These are phyloP conservation scores for Zaprionus obscuricornis DNA, from an alignment of 2,888 invertebrate species.

Conservation along the genomic window DNA sequence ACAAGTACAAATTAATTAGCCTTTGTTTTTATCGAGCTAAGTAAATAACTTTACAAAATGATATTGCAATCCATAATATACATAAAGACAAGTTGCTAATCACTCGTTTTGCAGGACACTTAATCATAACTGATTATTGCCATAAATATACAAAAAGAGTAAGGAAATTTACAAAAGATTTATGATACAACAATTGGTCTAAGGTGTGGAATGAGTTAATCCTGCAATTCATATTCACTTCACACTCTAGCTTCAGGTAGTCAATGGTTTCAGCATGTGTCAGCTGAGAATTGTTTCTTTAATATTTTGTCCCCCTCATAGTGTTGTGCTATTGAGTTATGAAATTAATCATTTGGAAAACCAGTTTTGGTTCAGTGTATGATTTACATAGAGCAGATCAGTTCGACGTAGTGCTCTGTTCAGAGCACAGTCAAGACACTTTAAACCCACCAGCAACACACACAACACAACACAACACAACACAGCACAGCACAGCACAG, in stretches of 20 bases:
- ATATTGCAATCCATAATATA: constrained; percentile 18
- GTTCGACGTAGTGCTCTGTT: too few relatives aligned
- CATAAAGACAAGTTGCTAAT: constrained; percentile 8
- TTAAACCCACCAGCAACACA: constrained; percentile 63
- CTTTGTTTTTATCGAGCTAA: constrained; percentile 1
- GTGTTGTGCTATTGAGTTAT: constrained; percentile 64
- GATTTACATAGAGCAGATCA: constrained; percentile 68
- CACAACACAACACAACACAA: too few relatives aligned
- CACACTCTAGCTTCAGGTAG: too few relatives aligned
- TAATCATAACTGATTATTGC: too few relatives aligned
- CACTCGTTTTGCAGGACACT: too few relatives aligned
- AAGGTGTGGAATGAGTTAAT: constrained; percentile 1
- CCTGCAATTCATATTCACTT: constrained; percentile 1
- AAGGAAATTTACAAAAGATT: neutral
- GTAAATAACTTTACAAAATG: constrained; percentile 8
- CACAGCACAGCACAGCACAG: too few relatives aligned
- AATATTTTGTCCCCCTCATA: constrained; percentile 25
- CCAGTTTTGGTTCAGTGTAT: constrained; percentile 60
- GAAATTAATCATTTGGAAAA: constrained; percentile 73
- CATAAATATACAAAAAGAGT: too few relatives aligned
- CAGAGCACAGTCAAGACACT: constrained; percentile 59
- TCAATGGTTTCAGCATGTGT: too few relatives aligned
- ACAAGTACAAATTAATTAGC: constrained; percentile 21
- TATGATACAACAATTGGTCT: neutral
- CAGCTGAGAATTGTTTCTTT: constrained; percentile 60